These are phyloP conservation scores for Cavia aperea DNA, from an alignment of 2,113 vertebrate genomes.

Conservation along the genomic window DNA sequence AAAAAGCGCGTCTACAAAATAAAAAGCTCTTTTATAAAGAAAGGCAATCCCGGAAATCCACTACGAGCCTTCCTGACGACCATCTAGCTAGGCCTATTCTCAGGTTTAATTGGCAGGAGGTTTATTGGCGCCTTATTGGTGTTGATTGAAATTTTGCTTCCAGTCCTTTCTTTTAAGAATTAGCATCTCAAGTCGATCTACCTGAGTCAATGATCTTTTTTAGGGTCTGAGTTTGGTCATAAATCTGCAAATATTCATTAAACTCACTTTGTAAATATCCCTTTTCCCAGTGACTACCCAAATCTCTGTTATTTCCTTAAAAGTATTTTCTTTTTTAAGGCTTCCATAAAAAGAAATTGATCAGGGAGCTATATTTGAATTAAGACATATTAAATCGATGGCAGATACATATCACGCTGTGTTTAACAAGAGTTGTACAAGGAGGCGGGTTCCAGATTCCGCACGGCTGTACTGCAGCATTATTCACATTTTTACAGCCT, in stretches of 20 bases:
- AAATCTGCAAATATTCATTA: conserved; percentile 69
- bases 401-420: conserved; percentile 83
- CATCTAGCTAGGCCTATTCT: conserved; percentile 68
- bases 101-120: conserved; percentile 67
- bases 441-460: conserved; percentile 70
- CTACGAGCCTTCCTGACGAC: conserved; percentile 55
- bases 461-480: conserved; percentile 55
- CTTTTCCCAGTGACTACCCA: conserved; percentile 45
- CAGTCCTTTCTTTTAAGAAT: conserved; percentile 56
- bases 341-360: conserved; percentile 78
- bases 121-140: conserved; percentile 70
- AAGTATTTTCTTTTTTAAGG: conserved; percentile 74
- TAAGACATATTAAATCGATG: conserved; percentile 87
- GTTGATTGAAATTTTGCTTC: conserved; percentile 70
- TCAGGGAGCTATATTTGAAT: conserved; percentile 81
- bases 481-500: conserved; percentile 70
- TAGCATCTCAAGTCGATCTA: conserved; percentile 43
- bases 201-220: conserved; percentile 58
- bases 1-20: conserved; percentile 71
- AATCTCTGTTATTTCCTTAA: conserved; percentile 62
- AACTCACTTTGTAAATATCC: conserved; percentile 53
- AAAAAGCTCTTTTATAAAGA: conserved; percentile 70
- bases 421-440: conserved; percentile 76
- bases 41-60: conserved; percentile 69
- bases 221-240: conserved; percentile 46